phyloP scores from a whole-genome alignment of 2,113 vertebrate genomes.

The Atractosteus spatula region DNA sequence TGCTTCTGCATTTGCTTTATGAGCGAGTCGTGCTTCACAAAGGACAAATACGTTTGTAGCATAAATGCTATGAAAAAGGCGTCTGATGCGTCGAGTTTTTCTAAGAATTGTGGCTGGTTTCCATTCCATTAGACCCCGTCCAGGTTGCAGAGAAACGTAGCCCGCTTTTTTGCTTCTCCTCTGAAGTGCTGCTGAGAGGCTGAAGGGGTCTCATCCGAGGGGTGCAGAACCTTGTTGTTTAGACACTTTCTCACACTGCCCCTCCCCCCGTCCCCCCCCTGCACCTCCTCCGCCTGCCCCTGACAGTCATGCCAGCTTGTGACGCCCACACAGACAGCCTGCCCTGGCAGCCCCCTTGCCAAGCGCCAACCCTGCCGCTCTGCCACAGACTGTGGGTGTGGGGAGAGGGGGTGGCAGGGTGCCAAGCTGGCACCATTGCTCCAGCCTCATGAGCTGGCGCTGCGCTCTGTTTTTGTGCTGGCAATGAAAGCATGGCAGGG shows the following conservation, averaged over 20 bases:
- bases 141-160: too few species aligned
- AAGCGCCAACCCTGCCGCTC: background rate
- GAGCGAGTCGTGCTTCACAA: too few species aligned
- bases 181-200: too few species aligned
- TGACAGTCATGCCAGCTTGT: background rate
- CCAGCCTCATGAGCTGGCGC: slow-evolving; percentile 25
- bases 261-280: slow-evolving; percentile 43
- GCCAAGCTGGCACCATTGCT: slow-evolving; percentile 49
- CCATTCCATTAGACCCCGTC: too few species aligned
- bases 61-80: too few species aligned
- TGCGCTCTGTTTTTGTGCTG: background rate
- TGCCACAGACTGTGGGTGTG: background rate
- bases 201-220: too few species aligned
- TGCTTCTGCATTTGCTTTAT: too few species aligned
- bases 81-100: too few species aligned
- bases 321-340: background rate
- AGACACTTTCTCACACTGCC: background rate
- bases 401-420: background rate
- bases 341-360: background rate
- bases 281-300: background rate
- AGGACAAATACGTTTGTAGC: too few species aligned
- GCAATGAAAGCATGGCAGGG: background rate
- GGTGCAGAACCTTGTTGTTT: too few species aligned
- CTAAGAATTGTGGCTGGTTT: too few species aligned
- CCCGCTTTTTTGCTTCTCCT: too few species aligned